Conservation (phyloP, 2,113 vertebrate genomes). For the Urocolius indicus region DNA sequence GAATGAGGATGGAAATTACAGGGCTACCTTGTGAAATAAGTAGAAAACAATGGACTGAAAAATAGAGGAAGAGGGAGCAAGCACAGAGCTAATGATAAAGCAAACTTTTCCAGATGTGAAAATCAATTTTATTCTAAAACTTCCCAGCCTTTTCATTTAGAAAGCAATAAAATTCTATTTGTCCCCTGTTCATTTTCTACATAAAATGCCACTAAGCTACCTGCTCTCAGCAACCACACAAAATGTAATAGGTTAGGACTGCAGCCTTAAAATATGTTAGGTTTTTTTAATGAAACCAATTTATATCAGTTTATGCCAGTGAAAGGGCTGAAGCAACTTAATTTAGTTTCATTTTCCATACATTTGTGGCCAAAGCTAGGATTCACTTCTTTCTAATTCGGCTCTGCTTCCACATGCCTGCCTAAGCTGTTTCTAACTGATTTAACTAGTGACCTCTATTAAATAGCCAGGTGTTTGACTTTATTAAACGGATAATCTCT, state of each 20-base stretch:
- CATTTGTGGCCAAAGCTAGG: slow-evolving; percentile 48
- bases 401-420: slow-evolving; percentile 7
- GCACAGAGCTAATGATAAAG: background rate
- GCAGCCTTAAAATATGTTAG: slow-evolving; percentile 67
- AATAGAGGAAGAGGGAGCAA: background rate
- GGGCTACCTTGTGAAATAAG: slow-evolving; percentile 17
- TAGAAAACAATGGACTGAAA: background rate
- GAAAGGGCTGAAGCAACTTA: slow-evolving; percentile 69
- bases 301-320: slow-evolving; percentile 71
- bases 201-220: slow-evolving; percentile 60
- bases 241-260: slow-evolving; percentile 66
- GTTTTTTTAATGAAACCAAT: slow-evolving; percentile 75
- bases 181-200: slow-evolving; percentile 63
- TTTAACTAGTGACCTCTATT: slow-evolving; percentile 56
- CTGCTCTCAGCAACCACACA: slow-evolving; percentile 44
- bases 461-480: slow-evolving; percentile 53
- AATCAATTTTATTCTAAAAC: slow-evolving; percentile 71
- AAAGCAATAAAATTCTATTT: slow-evolving; percentile 72
- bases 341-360: slow-evolving; percentile 75
- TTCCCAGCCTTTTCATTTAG: slow-evolving; percentile 71
- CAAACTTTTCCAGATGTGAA: slow-evolving; percentile 67
- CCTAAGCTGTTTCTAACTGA: slow-evolving; percentile 26
- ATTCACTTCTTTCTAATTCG: slow-evolving; percentile 59
- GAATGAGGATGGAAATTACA: slow-evolving; percentile 20
- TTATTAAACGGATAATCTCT: slow-evolving; percentile 44